Evolutionary conservation across 2,888 invertebrate species (phyloP).

Genomic region (Plebejus argus): DNA sequence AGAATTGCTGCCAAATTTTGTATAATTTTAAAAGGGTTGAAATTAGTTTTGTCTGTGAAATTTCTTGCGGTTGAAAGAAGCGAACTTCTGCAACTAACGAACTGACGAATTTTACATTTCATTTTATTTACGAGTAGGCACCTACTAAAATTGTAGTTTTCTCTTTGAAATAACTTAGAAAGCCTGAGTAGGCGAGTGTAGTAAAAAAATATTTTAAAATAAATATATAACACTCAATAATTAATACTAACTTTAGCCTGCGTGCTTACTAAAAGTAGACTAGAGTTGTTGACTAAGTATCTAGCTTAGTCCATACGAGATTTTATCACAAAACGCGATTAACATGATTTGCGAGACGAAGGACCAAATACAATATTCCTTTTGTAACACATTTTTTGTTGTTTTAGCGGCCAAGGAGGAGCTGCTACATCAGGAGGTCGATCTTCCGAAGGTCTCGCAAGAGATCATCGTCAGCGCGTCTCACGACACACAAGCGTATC

Average conservation of each 20-base stretch:
- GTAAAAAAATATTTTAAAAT: too few species aligned
- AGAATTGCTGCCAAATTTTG: slow-evolving; percentile 48
- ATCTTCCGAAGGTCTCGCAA: slow-evolving; percentile 76
- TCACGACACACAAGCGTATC: slow-evolving; percentile 83
- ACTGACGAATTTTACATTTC: background rate
- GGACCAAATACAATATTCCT: background rate
- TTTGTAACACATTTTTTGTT: background rate
- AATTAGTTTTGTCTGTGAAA: slow-evolving; percentile 44
- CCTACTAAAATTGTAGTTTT: background rate
- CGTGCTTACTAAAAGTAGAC: too few species aligned
- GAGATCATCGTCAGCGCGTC: slow-evolving; percentile 72
- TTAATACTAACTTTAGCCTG: too few species aligned
- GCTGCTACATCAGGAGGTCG: slow-evolving; percentile 82
- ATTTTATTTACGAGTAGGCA: background rate
- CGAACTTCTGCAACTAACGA: slow-evolving; percentile 28
- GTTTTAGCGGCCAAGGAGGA: slow-evolving; percentile 81
- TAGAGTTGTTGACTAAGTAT: too few species aligned
- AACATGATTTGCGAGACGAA: background rate
- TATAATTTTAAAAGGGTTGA: slow-evolving; percentile 47
- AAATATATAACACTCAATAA: too few species aligned
- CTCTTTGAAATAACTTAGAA: background rate
- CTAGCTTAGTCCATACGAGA: too few species aligned
- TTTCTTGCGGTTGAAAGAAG: slow-evolving; percentile 36
- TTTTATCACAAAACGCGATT: too few species aligned
- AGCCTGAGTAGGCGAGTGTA: too few species aligned